Evolutionary conservation across 2,797 vertebrate genomes (phyloP), one percentile per base, ranked within the genome.

Genomic region (Lates japonicus): DNA sequence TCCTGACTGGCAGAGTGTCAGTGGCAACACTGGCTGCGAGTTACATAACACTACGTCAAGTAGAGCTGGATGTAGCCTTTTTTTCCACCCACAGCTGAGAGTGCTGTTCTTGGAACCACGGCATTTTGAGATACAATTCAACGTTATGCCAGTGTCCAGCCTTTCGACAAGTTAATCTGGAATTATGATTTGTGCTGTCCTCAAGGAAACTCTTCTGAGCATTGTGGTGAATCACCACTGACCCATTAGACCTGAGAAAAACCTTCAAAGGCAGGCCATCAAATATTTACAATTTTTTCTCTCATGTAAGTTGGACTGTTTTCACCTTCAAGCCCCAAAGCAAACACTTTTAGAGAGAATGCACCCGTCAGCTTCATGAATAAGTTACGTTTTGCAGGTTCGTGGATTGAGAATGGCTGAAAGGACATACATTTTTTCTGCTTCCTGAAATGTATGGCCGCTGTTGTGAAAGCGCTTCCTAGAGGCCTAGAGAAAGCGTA

Each of bases 11-110:
- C 82, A 77, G 76, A 82, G 64, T 52, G 55, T 85, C 87, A 78
- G 74, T 41, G 73, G 69, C 70, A 76, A 65, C 58, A 19, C 83
- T 64, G 76, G 67, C 74, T 12, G 46, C 57, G 70, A 74, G 70
- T 94, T 94, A 91, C 83, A 66, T 92, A 94, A 94, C 69, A 4
- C 75, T 41, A 84, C 59, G 48, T 88, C 90, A 92, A n/a, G n/a
- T 59, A 69, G 70, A 66, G 81, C 54, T 83, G 74, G 77, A 74
- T 59, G 79, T 39, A 42, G 74, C 75, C 60, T 68, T 57, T 31
- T 29, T 29, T 29, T 29, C 25, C 48, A 57, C 49, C 76, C 65
- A 76, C 77, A 88, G 81, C 84, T 85, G 57, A 77, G 42, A 74
- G 25, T n/a, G n/a, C 63, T 65, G 63, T 41, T 66, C 81, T 63